A percentile compares a stretch with the other conserved stretches of the same genome.
Evolutionary conservation across 2,888 invertebrate genomes (phyloP).

Genomic region (Resseliella maxima): DNA sequence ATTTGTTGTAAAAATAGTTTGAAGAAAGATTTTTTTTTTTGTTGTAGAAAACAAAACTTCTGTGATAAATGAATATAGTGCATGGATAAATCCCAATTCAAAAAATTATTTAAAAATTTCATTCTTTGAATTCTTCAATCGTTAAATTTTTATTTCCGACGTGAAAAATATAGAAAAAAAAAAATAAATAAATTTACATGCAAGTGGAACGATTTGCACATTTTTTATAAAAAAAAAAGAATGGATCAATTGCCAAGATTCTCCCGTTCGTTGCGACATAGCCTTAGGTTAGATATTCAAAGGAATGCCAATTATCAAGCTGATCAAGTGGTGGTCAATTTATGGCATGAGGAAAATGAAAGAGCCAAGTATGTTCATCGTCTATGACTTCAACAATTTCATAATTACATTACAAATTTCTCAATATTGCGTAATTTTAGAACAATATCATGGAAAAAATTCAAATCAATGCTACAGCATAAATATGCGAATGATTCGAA

Average conservation of each 20-base stretch:
- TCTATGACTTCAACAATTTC: background rate
- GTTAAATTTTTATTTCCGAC: background rate
- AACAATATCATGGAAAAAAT: slow-evolving; percentile 69
- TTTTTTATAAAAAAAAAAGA: background rate
- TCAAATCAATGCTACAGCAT: slow-evolving; percentile 67
- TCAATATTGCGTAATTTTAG: slow-evolving; percentile 63
- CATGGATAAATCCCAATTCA: no score
- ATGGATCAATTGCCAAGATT: slow-evolving; percentile 69
- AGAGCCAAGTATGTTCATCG: slow-evolving; percentile 60
- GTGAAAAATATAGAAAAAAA: background rate
- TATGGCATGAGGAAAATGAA: slow-evolving; percentile 58
- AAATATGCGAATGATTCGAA: slow-evolving; percentile 65
- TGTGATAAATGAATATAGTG: no score
- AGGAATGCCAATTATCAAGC: slow-evolving; percentile 61
- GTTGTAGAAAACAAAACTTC: no score
- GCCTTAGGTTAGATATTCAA: slow-evolving; percentile 70
- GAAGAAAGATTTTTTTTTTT: no score
- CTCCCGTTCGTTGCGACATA: slow-evolving; percentile 74
- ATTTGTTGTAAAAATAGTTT: no score
- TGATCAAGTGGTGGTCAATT: slow-evolving; percentile 59
- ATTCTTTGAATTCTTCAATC: no score
- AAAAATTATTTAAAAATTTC: no score
- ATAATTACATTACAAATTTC: slow-evolving; percentile 57
- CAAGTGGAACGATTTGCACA: background rate
- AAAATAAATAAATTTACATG: no score